Conservation (phyloP, 2,113 vertebrate species). For the Lutjanus erythropterus region DNA sequence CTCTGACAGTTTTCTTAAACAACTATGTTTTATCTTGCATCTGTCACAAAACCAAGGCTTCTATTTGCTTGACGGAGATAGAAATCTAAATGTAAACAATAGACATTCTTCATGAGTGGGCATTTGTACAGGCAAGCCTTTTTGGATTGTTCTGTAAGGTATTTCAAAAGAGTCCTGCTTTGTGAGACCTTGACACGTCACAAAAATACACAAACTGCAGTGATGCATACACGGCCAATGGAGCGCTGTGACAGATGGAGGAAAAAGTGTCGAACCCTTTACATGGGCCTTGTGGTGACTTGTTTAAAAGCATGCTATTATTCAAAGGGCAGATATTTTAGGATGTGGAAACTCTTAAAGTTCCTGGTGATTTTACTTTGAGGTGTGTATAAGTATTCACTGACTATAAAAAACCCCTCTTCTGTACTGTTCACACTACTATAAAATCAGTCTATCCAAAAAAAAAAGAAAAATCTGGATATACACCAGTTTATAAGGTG, state of each 20-base stretch:
- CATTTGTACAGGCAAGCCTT: slow-evolving; percentile 5
- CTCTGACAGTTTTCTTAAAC: slow-evolving; percentile 3
- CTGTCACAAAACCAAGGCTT: slow-evolving; percentile 1
- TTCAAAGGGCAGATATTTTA: slow-evolving; percentile 36
- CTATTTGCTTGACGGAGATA: slow-evolving; percentile 42
- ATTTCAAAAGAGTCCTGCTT: background rate
- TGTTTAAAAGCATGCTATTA: slow-evolving; percentile 24
- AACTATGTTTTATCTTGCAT: background rate
- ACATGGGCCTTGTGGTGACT: slow-evolving; percentile 9
- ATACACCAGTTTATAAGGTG: background rate
- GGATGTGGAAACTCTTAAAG: slow-evolving; percentile 27
- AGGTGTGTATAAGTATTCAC: slow-evolving; percentile 33
- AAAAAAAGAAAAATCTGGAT: background rate
- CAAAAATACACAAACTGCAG: background rate
- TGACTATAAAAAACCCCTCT: slow-evolving; percentile 13
- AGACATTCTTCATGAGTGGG: slow-evolving; percentile 43
- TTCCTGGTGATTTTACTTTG: slow-evolving; percentile 10
- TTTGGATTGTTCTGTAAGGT: background rate
- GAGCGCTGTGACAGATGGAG: background rate
- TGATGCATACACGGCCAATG: background rate
- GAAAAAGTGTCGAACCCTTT: background rate
- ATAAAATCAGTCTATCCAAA: background rate
- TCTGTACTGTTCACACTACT: background rate
- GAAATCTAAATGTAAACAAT: slow-evolving; percentile 48
- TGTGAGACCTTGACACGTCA: background rate